These are phyloP conservation scores for Andinoacara biseriatus DNA, from an alignment of 2,113 vertebrate genomes.

Conservation along the genomic window DNA sequence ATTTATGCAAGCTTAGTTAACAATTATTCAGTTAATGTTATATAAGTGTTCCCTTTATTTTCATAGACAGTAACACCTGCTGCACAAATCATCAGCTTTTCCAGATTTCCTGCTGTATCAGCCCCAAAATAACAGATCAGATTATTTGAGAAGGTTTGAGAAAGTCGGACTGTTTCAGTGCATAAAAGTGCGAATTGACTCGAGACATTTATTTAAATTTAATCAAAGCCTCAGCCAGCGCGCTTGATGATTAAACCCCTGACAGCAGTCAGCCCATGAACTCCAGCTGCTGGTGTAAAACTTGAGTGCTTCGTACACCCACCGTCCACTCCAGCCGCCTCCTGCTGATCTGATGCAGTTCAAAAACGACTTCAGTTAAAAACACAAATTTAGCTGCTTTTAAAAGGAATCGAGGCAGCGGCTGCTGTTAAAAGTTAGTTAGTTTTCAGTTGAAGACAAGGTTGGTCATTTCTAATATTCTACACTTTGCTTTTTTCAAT, in stretches of 20 bases:
- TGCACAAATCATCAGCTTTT: background rate
- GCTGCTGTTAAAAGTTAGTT: background rate
- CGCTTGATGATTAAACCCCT: background rate
- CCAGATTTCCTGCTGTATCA: too few species aligned
- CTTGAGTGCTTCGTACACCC: background rate
- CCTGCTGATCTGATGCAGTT: background rate
- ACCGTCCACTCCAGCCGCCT: background rate
- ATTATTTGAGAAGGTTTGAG: background rate
- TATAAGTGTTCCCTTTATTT: too few species aligned
- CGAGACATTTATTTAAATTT: background rate
- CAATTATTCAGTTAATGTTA: too few species aligned
- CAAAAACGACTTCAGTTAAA: background rate
- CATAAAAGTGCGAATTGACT: background rate
- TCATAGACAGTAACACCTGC: too few species aligned
- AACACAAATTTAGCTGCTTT: background rate
- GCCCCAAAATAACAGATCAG: too few species aligned
- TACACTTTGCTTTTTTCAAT: background rate
- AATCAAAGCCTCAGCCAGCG: background rate
- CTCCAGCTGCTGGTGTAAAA: background rate
- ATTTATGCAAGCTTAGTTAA: too few species aligned
- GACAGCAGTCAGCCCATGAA: background rate
- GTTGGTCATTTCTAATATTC: background rate
- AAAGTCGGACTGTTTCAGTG: background rate
- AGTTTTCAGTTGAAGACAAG: background rate
- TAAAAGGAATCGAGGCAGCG: background rate